phyloP scores from a whole-genome alignment of 2,888 invertebrate genomes.

The Strigamia maritima region DNA sequence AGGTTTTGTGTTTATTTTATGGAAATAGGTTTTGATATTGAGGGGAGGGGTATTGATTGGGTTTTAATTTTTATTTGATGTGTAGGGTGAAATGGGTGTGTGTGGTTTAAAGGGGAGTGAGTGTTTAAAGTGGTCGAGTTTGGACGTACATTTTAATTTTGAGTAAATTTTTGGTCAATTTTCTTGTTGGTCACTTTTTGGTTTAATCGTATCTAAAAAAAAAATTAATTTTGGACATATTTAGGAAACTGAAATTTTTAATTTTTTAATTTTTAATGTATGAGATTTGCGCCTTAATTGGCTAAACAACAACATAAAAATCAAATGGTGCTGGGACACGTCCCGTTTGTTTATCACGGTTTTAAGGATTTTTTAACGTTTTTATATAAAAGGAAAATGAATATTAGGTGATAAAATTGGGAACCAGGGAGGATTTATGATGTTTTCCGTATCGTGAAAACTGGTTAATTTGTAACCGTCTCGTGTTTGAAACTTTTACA shows the following conservation, averaged over 20 bases:
- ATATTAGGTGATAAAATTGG: neutral
- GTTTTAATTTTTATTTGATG: neutral
- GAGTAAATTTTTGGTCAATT: too few relatives aligned
- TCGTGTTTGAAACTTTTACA: conserved; percentile 17
- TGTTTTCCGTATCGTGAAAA: conserved; percentile 29
- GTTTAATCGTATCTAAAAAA: too few relatives aligned
- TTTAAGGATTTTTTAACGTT: neutral
- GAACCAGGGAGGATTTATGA: conserved; percentile 8
- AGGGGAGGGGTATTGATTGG: neutral
- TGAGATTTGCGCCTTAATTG: neutral
- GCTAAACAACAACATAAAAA: neutral
- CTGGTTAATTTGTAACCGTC: conserved; percentile 30
- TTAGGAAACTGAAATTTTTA: too few relatives aligned
- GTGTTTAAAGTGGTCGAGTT: neutral
- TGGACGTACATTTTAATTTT: neutral
- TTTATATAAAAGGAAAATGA: neutral
- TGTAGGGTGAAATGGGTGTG: neutral
- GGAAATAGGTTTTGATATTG: too few relatives aligned
- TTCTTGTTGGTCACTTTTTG: too few relatives aligned
- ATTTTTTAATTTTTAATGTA: too few relatives aligned
- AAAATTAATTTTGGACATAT: neutral
- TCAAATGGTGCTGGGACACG: too few relatives aligned
- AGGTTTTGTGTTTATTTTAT: too few relatives aligned
- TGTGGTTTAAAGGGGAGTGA: neutral
- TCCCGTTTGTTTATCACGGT: too few relatives aligned